Conservation (phyloP, 2,797 vertebrate species). For the Pipistrellus pygmaeus region DNA sequence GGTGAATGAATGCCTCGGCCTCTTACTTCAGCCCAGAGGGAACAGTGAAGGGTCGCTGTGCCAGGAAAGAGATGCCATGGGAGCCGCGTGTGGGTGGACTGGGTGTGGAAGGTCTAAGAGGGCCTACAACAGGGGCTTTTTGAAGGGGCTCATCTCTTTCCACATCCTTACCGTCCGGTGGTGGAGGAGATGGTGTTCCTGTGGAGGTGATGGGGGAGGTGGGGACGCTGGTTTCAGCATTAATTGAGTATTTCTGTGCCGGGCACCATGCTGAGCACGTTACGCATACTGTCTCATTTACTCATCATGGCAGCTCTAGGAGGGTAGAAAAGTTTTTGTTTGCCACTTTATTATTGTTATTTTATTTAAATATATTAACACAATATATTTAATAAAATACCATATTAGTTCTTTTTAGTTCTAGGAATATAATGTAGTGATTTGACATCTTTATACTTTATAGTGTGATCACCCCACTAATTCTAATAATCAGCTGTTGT, state of each 20-base stretch:
- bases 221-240: neutral
- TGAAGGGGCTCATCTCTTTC: neutral
- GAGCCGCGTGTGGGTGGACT: neutral
- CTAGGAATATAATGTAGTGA: too few species aligned
- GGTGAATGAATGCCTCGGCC: too few species aligned
- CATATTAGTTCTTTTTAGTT: neutral
- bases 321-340: neutral
- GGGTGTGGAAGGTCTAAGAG: neutral
- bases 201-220: neutral
- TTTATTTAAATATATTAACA: neutral
- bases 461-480: neutral
- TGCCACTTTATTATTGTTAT: neutral
- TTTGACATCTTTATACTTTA: neutral
- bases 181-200: neutral
- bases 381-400: neutral
- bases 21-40: neutral
- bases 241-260: neutral
- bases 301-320: neutral
- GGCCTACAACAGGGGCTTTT: neutral
- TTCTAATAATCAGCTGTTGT: neutral
- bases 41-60: neutral
- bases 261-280: neutral
- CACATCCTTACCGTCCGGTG: neutral
- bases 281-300: fast-evolving
- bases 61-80: neutral